Conservation (phyloP, 2,888 invertebrate genomes). For the Lasioglossum lativentre region DNA sequence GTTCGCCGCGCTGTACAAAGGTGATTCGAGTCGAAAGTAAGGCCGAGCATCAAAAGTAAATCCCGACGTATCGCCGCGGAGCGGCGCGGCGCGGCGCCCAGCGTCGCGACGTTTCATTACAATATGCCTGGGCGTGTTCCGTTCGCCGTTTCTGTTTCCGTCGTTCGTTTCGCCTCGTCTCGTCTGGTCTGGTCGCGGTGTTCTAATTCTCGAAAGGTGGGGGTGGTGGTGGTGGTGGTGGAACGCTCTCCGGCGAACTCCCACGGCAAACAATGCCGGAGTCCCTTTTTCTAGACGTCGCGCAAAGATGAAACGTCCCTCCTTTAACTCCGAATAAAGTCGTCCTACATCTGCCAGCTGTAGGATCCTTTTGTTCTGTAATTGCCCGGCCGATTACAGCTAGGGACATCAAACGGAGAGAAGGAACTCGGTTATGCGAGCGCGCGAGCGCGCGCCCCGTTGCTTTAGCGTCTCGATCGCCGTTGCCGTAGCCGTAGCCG, state of each 20-base stretch:
- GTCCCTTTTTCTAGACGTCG: conserved; percentile 52
- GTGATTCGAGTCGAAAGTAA: conserved; percentile 32
- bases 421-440: conserved; percentile 24
- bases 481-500: neutral
- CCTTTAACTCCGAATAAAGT: conserved; percentile 59
- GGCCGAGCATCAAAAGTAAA: conserved; percentile 31
- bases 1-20: neutral
- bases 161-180: neutral
- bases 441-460: neutral
- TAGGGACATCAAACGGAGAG: conserved; percentile 59
- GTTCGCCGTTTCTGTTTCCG: conserved; percentile 23
- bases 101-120: conserved; percentile 31
- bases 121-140: conserved; percentile 25
- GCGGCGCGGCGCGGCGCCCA: no score
- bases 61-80: conserved; percentile 9
- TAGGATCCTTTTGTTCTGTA: conserved; percentile 63
- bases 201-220: no score
- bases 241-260: conserved; percentile 29
- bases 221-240: no score
- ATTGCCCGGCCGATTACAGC: conserved; percentile 65
- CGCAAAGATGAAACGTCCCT: conserved; percentile 69
- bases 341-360: conserved; percentile 39
- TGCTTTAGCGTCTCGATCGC: conserved; percentile 15
- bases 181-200: neutral
- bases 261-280: conserved; percentile 68